phyloP scores from a whole-genome alignment of 2,797 vertebrate genomes.

The Schizothorax lantsangensis region DNA sequence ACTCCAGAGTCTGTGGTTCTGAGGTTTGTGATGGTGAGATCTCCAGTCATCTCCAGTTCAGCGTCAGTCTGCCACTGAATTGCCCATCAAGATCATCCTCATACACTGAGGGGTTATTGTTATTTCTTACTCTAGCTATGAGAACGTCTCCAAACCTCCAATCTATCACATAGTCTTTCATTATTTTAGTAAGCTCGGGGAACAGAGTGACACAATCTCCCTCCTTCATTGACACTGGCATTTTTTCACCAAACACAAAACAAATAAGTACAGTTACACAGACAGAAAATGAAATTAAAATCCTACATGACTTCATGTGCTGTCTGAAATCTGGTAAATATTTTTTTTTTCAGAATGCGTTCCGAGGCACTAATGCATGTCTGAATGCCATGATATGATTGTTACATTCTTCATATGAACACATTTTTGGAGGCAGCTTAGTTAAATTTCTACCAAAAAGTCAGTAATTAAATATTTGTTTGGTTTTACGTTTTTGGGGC shows the following conservation, averaged over 20 bases:
- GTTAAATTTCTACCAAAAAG: no score
- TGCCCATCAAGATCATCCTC: not conserved
- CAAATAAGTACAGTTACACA: not conserved
- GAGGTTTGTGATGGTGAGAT: not conserved
- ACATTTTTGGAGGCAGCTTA: no score
- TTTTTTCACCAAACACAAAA: not conserved
- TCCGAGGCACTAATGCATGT: not conserved
- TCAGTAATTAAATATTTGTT: no score
- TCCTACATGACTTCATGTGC: no score
- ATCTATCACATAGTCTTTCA: not conserved
- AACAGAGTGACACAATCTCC: not conserved
- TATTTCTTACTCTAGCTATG: not conserved
- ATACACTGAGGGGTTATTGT: not conserved
- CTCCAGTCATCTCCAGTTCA: not conserved
- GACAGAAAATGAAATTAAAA: no score
- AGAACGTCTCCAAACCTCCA: not conserved
- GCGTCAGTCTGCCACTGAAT: not conserved
- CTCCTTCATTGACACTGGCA: not conserved
- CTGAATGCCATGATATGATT: not conserved
- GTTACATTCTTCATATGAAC: no score
- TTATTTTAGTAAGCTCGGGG: not conserved
- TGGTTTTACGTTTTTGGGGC: no score
- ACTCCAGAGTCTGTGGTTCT: not conserved
- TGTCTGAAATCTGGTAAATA: no score
- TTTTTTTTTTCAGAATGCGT: no score